A percentile compares a stretch with the other conserved stretches of the same genome.
These are phyloP conservation scores for Hemaris fuciformis DNA, from an alignment of 2,888 invertebrate species.

Conservation along the genomic window DNA sequence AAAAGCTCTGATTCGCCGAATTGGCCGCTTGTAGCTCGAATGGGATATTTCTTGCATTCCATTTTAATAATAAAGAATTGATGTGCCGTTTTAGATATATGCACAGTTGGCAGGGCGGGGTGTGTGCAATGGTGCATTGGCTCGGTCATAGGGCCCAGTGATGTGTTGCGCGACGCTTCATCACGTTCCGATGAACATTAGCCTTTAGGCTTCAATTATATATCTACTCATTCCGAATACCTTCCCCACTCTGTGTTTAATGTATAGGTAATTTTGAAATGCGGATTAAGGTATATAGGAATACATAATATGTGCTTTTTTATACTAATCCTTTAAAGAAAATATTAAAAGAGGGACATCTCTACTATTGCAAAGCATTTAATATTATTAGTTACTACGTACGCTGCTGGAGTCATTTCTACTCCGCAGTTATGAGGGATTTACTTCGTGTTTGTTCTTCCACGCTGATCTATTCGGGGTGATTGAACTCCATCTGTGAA, in stretches of 20 bases:
- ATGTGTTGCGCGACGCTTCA: slow-evolving; percentile 23
- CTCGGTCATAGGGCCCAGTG: slow-evolving; percentile 22
- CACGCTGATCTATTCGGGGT: no score
- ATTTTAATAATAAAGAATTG: background rate
- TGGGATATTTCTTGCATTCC: background rate
- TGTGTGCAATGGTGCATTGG: slow-evolving; percentile 57
- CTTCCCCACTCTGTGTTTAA: slow-evolving; percentile 23
- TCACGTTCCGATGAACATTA: slow-evolving; percentile 27
- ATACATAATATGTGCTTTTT: no score
- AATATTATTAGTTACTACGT: no score
- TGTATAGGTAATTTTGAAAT: background rate
- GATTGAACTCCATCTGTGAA: no score
- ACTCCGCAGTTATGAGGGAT: no score
- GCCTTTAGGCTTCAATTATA: slow-evolving; percentile 24
- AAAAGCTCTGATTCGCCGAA: background rate
- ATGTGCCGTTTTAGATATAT: background rate
- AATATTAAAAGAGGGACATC: no score
- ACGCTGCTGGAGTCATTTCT: no score
- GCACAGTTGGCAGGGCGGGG: slow-evolving; percentile 19
- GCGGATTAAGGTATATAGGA: background rate
- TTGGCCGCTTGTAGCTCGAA: background rate
- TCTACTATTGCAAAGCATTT: no score
- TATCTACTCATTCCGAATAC: slow-evolving; percentile 16
- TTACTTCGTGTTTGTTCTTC: no score
- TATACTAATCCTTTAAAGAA: no score